phyloP scores from a whole-genome alignment of 2,797 vertebrate genomes.

The Erpetoichthys calabaricus region DNA sequence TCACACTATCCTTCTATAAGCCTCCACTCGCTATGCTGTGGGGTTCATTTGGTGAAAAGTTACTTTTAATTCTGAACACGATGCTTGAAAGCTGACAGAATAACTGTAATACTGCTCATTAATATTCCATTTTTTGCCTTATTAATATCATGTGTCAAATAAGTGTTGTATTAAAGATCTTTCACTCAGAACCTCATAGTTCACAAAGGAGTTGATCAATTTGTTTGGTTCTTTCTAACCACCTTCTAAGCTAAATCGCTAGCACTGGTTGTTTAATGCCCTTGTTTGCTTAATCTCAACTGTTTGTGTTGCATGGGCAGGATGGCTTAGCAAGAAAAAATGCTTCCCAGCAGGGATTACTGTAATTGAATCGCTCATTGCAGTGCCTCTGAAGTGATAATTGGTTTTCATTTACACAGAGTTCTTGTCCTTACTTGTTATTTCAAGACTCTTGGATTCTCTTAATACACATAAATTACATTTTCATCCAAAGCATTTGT shows the following conservation, averaged over 20 bases:
- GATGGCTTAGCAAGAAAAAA: background rate
- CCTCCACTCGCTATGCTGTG: too few relatives aligned
- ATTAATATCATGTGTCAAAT: too few relatives aligned
- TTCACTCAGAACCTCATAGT: too few relatives aligned
- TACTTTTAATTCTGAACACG: too few relatives aligned
- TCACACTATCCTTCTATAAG: too few relatives aligned
- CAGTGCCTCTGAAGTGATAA: constrained; percentile 8
- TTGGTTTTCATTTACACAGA: constrained; percentile 3
- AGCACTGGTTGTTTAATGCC: background rate
- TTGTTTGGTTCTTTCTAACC: too few relatives aligned
- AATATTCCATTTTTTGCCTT: too few relatives aligned
- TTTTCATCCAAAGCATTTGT: background rate
- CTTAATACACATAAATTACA: background rate
- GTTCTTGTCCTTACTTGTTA: background rate
- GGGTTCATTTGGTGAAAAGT: too few relatives aligned
- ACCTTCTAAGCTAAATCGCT: background rate
- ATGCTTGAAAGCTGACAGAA: too few relatives aligned
- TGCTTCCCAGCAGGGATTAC: constrained; percentile 1
- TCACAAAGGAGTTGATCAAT: too few relatives aligned
- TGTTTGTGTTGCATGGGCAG: background rate
- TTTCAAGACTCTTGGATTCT: background rate
- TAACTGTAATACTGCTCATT: too few relatives aligned
- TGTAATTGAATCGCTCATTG: constrained; percentile 12
- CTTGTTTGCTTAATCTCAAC: background rate
- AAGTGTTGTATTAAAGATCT: too few relatives aligned